Percentiles rank a stretch among this genome's conserved stretches.
Evolutionary conservation across 2,797 vertebrate genomes (phyloP).

Genomic region (Thripadectes ignobilis): DNA sequence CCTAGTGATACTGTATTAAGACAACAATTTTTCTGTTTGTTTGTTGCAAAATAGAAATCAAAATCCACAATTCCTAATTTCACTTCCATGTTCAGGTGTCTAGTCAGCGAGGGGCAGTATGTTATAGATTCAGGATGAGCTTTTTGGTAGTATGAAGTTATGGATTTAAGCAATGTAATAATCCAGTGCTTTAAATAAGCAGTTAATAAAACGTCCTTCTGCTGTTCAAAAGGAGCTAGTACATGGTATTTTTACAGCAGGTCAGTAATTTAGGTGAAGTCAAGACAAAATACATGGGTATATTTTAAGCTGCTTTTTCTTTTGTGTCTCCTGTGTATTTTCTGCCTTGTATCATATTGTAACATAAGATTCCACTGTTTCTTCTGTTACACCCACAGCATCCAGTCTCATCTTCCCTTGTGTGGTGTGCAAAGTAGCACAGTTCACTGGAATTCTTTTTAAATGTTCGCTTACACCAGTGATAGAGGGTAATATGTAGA

Average conservation of each 20-base stretch:
- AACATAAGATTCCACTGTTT: not conserved
- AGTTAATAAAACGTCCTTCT: not conserved
- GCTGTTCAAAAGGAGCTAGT: not conserved
- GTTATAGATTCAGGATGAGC: not conserved
- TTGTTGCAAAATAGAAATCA: not conserved
- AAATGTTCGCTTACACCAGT: not conserved
- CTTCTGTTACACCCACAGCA: not conserved
- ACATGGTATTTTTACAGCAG: not conserved
- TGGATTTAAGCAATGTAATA: not conserved
- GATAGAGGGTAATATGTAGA: not conserved
- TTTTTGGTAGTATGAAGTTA: not conserved
- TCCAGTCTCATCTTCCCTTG: not conserved
- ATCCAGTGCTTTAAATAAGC: not conserved
- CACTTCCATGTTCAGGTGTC: not conserved
- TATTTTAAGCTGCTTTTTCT: not conserved
- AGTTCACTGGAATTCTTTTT: not conserved
- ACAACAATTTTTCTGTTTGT: not conserved
- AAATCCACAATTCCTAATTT: not conserved
- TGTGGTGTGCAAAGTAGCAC: not conserved
- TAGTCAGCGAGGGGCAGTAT: not conserved
- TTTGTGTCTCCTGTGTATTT: not conserved
- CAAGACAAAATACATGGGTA: not conserved
- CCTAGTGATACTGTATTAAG: not conserved
- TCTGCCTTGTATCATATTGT: not conserved
- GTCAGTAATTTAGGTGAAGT: not conserved